A percentile compares a stretch with the other conserved stretches of the same genome.
Evolutionary conservation across 2,113 vertebrate genomes (phyloP).

Genomic region (Callipepla californica): DNA sequence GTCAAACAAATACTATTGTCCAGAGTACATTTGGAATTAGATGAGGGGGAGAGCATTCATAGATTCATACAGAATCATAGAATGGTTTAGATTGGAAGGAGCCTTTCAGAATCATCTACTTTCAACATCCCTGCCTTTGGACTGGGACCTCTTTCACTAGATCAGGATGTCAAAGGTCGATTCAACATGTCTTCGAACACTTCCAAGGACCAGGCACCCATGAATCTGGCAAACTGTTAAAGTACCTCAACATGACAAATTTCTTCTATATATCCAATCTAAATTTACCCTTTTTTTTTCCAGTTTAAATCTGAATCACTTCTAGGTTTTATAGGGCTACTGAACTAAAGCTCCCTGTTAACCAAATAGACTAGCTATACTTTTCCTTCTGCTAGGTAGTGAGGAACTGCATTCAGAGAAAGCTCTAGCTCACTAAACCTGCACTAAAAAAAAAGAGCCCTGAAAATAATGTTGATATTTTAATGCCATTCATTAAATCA

Average conservation of each 20-base stretch:
- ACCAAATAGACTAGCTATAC: neutral
- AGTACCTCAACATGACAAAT: neutral
- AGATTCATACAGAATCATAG: neutral
- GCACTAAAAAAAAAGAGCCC: neutral
- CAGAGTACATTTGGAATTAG: neutral
- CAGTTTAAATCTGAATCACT: neutral
- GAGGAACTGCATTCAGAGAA: neutral
- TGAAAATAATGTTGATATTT: neutral
- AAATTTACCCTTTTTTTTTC: neutral
- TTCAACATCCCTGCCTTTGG: neutral
- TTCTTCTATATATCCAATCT: neutral
- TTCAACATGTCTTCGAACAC: neutral
- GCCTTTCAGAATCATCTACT: neutral
- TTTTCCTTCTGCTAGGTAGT: neutral
- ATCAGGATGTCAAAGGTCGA: neutral
- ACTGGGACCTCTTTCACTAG: neutral
- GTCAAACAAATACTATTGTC: neutral
- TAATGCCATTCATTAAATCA: neutral
- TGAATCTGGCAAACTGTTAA: neutral
- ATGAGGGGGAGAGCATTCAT: neutral
- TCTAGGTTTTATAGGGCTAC: neutral
- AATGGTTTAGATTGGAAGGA: neutral
- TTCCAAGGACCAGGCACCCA: neutral
- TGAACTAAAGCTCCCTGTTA: constrained; percentile 9
- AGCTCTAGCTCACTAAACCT: neutral